Evolutionary conservation across 2,113 vertebrate genomes (phyloP), one percentile per base, ranked within the genome.

Genomic region (Passer montanus): DNA sequence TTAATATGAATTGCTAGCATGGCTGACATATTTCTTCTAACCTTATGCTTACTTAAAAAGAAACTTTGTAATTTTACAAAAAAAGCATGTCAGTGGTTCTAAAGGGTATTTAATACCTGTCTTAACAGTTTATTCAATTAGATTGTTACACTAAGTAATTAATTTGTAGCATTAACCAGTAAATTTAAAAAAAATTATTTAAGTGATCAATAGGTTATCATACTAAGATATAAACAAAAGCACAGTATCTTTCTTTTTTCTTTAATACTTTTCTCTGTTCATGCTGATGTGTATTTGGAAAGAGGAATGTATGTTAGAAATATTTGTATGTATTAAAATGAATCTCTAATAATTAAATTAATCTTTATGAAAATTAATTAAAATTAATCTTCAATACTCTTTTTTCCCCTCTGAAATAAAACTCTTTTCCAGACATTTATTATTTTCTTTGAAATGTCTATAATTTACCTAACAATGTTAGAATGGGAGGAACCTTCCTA

Each of bases 91-190:
- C 59, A 52, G 16, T 59, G 30, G 91, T 94, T 94, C 77, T 96
- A 87, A 93, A 94, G 24, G n/a, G 70, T 90, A 68, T 83, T 88
- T 92, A 93, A 86, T 55, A 91, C 33, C 49, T 89, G 86, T 88
- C 77, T 97, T 87, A 85, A 73, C 76, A 95, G 86, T 79, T 75
- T 80, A 52, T 72, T 96, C 66, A 95, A 84, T 95, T 96, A 93
- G 39, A 58, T 56, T 91, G 46, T 94, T 95, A 92, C 33, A 94
- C 17, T 73, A 89, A 63, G 76, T 43, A 83, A 69, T 59, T 64
- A 0, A 89, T 79, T 91, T 56, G 5, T 37, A 68, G n/a, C 26
- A 69, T 52, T 63, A 84, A 66, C 15, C 11, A 70, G 23, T 66
- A 70, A 14, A 37, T 60, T 83, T 83, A 69, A 37, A 59, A 59